Evolutionary conservation across 2,113 vertebrate genomes (phyloP).

Genomic region (Rhinopomastus cyanomelas): DNA sequence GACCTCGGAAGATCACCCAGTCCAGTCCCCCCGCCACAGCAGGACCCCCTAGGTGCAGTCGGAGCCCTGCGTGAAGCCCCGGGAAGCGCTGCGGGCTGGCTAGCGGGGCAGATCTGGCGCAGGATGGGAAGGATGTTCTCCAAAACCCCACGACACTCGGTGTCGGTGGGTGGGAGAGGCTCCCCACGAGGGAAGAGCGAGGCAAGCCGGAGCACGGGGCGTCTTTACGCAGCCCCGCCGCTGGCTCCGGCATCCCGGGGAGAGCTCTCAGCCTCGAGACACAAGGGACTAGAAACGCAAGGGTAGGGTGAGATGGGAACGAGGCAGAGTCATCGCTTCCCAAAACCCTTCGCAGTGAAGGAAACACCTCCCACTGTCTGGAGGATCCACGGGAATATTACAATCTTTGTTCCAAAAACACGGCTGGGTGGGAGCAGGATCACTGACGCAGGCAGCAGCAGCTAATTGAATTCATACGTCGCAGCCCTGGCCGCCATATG

Average conservation of each 20-base stretch:
- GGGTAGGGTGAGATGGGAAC: slow-evolving; percentile 41
- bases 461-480: slow-evolving; percentile 57
- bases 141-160: not conserved
- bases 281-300: slow-evolving; percentile 18
- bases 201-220: not conserved
- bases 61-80: not conserved
- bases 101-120: not conserved
- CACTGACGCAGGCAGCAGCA: slow-evolving; percentile 54
- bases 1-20: too few species aligned
- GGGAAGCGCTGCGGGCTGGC: not conserved
- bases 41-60: too few species aligned
- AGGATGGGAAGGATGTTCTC: not conserved
- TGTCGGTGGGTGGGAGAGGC: not conserved
- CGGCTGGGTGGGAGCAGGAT: slow-evolving; percentile 47
- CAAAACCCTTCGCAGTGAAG: slow-evolving; percentile 60
- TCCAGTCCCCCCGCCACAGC: too few species aligned
- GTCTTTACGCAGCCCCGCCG: not conserved
- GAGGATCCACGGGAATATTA: slow-evolving; percentile 63
- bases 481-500: slow-evolving; percentile 62
- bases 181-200: not conserved
- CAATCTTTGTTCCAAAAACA: slow-evolving; percentile 69
- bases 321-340: slow-evolving; percentile 46
- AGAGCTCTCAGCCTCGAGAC: slow-evolving; percentile 1
- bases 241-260: not conserved
- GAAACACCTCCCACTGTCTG: slow-evolving; percentile 59